These are phyloP conservation scores for Perithous albicinctus DNA, from an alignment of 2,888 invertebrate genomes.

Conservation along the genomic window DNA sequence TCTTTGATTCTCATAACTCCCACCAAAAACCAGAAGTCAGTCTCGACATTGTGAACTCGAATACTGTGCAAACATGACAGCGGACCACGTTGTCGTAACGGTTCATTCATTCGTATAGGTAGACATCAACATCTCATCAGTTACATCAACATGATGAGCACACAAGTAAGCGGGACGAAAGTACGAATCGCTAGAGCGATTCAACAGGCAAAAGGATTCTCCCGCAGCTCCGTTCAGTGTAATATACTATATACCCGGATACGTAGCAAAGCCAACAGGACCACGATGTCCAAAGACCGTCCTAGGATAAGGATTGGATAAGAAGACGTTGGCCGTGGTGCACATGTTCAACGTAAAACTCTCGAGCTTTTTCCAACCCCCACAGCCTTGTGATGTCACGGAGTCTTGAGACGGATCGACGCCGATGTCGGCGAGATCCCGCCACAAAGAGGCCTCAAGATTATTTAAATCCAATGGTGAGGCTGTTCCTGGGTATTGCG, in stretches of 20 bases:
- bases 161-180: neutral
- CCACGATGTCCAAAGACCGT: conserved; percentile 47
- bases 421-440: conserved; percentile 70
- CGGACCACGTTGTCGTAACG: conserved; percentile 12
- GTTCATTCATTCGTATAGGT: neutral
- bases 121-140: conserved; percentile 1
- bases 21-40: neutral
- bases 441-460: conserved; percentile 66
- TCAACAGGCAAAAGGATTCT: conserved; percentile 31
- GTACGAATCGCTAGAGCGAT: conserved; percentile 14
- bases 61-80: conserved; percentile 19
- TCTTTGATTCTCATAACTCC: neutral
- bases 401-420: conserved; percentile 67
- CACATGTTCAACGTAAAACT: conserved; percentile 19
- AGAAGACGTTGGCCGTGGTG: conserved; percentile 27
- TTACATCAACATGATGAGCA: neutral
- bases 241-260: conserved; percentile 59
- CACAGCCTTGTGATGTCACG: conserved; percentile 64
- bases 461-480: conserved; percentile 69
- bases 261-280: conserved; percentile 5
- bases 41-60: neutral
- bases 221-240: neutral
- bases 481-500: conserved; percentile 15
- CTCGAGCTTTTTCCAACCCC: conserved; percentile 48
- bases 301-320: conserved; percentile 53